Evolutionary conservation across 2,888 invertebrate species (phyloP), one percentile per base, ranked within the genome.

Genomic region (Drosophila testacea): DNA sequence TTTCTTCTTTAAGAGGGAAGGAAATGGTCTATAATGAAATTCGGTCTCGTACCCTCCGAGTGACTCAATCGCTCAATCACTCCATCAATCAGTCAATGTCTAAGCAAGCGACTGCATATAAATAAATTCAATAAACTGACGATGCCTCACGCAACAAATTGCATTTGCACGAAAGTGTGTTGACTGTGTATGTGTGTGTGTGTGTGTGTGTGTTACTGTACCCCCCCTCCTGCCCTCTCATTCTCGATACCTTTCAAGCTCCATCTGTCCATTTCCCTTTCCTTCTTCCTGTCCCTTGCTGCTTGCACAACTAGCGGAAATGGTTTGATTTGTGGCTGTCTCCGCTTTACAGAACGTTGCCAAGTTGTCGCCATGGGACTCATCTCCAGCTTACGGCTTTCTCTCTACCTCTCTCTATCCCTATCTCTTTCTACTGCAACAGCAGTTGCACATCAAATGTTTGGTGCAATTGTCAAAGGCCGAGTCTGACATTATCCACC

Each of bases 71-170:
- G 54, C 38, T 78, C 76, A 78, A 56, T 72, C 60, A 48, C 28
- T 65, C 65, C 41, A 62, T 79, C 86, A 83, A 74, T 73, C 83
- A 70, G 73, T 79, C 83, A 69, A 67, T 81, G 83, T 81, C 88
- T 79, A 70, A 74, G 75, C 72, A 66, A 65, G 59, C 56, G 62
- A 73, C 67, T 72, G 69, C 83, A 85, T 79, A 82, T 72, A 83
- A 88, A 88, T 82, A 85, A 85, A 88, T 88, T 79, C 86, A 83
- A 88, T 83, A 88, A 83, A 78, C 75, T 61, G 71, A 56, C 61
- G 68, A 73, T 42, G 61, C 74, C 38, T 38, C 71, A 48, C 42
- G 71, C 73, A 71, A 79, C 86, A 79, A 83, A 83, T 85, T 83
- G 83, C 83, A 85, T 79, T 83, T 69, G 44, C 64, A 65, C 51